Conservation (phyloP, 1,140 invertebrate genomes). For the Yoshiicerus persimilis region DNA sequence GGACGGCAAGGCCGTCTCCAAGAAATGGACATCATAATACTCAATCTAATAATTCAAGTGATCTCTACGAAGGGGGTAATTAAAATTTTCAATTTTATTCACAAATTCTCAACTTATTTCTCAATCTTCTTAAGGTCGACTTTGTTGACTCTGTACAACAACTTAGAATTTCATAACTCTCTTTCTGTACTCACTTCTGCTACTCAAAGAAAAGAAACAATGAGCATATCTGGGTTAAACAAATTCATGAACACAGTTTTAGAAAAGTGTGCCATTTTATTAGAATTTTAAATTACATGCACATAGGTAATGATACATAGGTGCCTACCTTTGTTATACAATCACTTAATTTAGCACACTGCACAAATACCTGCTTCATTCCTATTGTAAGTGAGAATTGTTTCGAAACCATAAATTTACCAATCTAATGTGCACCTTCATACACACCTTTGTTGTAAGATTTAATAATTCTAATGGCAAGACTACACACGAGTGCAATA, state of each 20-base stretch:
- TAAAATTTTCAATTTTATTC: background rate
- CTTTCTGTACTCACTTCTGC: too few species aligned
- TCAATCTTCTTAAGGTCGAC: too few species aligned
- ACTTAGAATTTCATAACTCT: too few species aligned
- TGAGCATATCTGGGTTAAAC: background rate
- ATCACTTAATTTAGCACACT: background rate
- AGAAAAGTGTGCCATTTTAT: background rate
- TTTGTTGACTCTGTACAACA: too few species aligned
- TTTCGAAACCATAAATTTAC: background rate
- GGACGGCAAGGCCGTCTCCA: background rate
- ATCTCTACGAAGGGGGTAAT: slow-evolving; percentile 10
- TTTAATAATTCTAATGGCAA: too few species aligned
- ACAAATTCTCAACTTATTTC: background rate
- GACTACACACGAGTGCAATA: background rate
- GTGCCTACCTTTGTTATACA: background rate
- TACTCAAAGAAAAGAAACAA: background rate
- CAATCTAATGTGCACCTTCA: background rate
- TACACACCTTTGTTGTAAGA: background rate
- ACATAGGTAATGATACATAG: background rate
- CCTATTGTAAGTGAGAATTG: background rate
- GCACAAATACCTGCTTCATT: background rate
- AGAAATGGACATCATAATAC: background rate
- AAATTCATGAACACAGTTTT: background rate
- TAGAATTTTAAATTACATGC: background rate
- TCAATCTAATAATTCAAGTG: background rate